Conservation (phyloP, 2,888 invertebrate species). For the Lepetodrilus schrolli region DNA sequence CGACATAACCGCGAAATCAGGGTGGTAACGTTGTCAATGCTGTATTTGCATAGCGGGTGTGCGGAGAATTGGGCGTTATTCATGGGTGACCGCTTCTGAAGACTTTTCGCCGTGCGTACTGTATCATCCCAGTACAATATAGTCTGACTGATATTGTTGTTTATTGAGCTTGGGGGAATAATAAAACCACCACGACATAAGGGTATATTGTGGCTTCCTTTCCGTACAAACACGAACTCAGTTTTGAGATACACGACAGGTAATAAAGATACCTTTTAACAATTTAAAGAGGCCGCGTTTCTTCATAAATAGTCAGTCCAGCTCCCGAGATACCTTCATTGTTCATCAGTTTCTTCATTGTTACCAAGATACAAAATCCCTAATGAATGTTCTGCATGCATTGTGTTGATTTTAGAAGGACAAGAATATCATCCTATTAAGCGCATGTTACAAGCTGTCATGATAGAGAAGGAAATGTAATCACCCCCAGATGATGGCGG, state of each 20-base stretch:
- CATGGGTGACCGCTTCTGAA: neutral
- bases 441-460: too few species aligned
- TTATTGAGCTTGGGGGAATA: neutral
- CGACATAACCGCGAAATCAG: constrained; percentile 19
- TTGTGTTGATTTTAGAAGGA: too few species aligned
- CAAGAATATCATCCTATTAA: too few species aligned
- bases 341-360: too few species aligned
- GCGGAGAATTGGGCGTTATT: neutral
- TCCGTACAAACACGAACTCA: neutral
- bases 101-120: too few species aligned
- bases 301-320: too few species aligned
- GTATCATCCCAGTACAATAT: neutral
- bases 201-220: neutral
- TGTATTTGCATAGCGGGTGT: constrained; percentile 24
- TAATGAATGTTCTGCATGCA: too few species aligned
- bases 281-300: neutral
- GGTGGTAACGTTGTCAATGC: neutral
- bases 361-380: too few species aligned
- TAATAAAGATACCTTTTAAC: neutral
- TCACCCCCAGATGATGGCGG: too few species aligned
- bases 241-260: neutral
- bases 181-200: neutral
- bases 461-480: too few species aligned
- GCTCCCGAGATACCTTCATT: too few species aligned
- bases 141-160: neutral